Base-by-base conservation (phyloP, 2,888 invertebrate species). In the Cynaeus angustus region DNA sequence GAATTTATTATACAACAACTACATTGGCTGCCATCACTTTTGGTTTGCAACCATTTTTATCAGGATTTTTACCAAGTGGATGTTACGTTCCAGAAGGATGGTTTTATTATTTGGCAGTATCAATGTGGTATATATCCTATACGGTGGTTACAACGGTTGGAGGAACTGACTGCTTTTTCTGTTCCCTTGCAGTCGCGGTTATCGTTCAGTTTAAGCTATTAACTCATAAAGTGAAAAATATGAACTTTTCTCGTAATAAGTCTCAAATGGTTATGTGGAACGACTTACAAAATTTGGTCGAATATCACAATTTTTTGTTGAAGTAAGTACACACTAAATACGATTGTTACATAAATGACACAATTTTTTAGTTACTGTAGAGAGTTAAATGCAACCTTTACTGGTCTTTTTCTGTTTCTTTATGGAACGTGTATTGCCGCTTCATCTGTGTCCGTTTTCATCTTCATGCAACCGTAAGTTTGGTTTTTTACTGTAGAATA, bases 31-130 rank as follows among this genome's bases (percentile, higher is more conserved):
- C 9, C 1, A 3, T 9, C 1, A n/a, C 10, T 10, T 58, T 58
- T 13, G 21, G 43, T 16, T 13, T 58, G 45, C 45, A 43, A 33
- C 59, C 59, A 8, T 45, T 59, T 21, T 16, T n/a, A 3, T 46
- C 59, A 8, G 46, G 46, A 13, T 5, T 6, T 10, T 16, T 46
- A n/a, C 46, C 59, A 1, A 43, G 28, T 2, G 45, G 8, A 3
- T 45, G 45, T 46, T 59, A 59, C 14, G 59, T 16, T 14, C 59
- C 59, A 3, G 46, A 59, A 59, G 59, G 59, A 3, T 59, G 59
- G 59, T 37, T 33, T 26, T 8, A 30, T 26, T 46, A 8, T 8
- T 10, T 59, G 4, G 45, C 33, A 13, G 30, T 59, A 3, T 3
- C 26, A 7, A 6, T 46, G n/a, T 59, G 59, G 59, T 59, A 46